phyloP scores from a whole-genome alignment of 2,113 vertebrate genomes.

The Candoia aspera region DNA sequence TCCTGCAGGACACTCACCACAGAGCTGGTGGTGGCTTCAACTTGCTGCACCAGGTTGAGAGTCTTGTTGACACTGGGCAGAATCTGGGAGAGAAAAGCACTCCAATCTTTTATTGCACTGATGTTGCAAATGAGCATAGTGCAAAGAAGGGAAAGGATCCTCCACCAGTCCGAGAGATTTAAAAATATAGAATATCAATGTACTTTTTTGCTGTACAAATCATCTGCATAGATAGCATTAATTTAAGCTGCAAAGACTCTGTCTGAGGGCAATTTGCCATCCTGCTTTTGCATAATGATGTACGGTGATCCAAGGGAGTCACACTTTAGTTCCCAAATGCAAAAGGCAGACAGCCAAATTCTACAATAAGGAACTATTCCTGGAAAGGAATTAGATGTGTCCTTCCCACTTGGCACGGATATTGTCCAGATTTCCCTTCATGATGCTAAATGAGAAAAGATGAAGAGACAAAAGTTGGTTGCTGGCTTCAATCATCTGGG shows the following conservation, averaged over 20 bases:
- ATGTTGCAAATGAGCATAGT: conserved; percentile 86
- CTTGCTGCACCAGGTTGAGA: conserved; percentile 77
- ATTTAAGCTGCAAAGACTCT: conserved; percentile 25
- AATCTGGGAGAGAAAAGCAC: conserved; percentile 84
- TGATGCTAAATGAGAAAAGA: conserved; percentile 12
- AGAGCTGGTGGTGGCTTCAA: conserved; percentile 80
- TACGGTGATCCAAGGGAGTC: neutral
- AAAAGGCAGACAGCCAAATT: neutral
- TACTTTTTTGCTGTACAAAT: conserved; percentile 43
- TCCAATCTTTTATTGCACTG: conserved; percentile 87
- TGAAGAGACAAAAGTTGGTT: conserved; percentile 17
- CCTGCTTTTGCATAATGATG: conserved; percentile 49
- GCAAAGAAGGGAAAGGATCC: conserved; percentile 37
- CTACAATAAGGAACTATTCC: conserved; percentile 43
- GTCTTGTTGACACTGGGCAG: conserved; percentile 85
- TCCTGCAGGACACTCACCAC: conserved; percentile 82
- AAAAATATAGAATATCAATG: conserved; percentile 32
- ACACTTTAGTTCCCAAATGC: neutral
- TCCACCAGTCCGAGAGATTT: conserved; percentile 45
- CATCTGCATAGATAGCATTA: neutral
- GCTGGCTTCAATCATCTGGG: conserved; percentile 64
- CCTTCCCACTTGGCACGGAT: conserved; percentile 39
- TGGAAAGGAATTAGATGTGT: conserved; percentile 50
- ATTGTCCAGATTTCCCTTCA: conserved; percentile 22
- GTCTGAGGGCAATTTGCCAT: conserved; percentile 30